A percentile compares a stretch with the other conserved stretches of the same genome.
These are phyloP conservation scores for Machimus rusticus DNA, from an alignment of 2,888 invertebrate genomes.

Conservation along the genomic window DNA sequence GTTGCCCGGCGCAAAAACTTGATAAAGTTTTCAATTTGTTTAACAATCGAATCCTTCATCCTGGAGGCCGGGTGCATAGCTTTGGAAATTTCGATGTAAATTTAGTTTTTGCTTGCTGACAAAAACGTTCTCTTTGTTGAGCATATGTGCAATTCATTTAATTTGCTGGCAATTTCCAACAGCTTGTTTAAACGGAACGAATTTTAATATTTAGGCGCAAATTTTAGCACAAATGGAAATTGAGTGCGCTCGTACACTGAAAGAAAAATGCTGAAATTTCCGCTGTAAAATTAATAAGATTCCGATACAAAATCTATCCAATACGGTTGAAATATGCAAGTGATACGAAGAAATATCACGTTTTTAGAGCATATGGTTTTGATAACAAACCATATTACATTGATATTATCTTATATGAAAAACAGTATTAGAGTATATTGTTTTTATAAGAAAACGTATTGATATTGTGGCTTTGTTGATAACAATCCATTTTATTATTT, in stretches of 20 bases:
- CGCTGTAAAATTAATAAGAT: too few relatives aligned
- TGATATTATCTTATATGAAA: too few relatives aligned
- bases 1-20: neutral
- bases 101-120: neutral
- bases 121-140: neutral
- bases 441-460: too few relatives aligned
- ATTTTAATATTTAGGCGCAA: neutral
- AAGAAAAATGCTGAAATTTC: too few relatives aligned
- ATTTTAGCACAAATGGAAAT: neutral
- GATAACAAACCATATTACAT: too few relatives aligned
- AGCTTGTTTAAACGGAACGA: neutral
- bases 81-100: neutral
- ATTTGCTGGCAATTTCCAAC: neutral
- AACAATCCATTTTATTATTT: too few relatives aligned
- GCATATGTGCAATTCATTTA: neutral
- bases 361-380: too few relatives aligned
- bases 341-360: too few relatives aligned
- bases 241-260: neutral
- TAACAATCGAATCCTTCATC: neutral
- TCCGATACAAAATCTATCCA: too few relatives aligned
- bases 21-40: constrained; percentile 5
- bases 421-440: too few relatives aligned
- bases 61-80: neutral
- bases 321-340: too few relatives aligned
- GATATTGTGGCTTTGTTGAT: too few relatives aligned